These are phyloP conservation scores for Apotomis capreana DNA, from an alignment of 2,888 invertebrate genomes.

Conservation along the genomic window DNA sequence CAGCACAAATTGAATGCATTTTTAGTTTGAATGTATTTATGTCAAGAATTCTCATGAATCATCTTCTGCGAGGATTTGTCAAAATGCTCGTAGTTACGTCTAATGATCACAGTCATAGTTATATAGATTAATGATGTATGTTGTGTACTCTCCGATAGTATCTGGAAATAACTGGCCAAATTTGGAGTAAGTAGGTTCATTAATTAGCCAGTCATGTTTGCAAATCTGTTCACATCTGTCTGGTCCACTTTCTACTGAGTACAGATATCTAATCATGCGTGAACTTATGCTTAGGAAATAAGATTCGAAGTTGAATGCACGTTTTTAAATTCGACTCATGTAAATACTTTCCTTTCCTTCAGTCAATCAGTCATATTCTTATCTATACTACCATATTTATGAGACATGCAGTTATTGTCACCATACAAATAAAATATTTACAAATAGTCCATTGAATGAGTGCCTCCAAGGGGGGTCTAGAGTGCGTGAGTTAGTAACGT, in stretches of 20 bases:
- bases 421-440: background rate
- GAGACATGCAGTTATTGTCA: slow-evolving; percentile 1
- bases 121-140: too few species aligned
- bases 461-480: too few species aligned
- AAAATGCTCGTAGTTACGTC: too few species aligned
- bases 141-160: too few species aligned
- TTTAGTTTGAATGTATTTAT: background rate
- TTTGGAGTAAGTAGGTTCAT: background rate
- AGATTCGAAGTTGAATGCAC: background rate
- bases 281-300: background rate
- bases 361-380: slow-evolving; percentile 4
- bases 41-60: too few species aligned
- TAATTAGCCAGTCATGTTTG: slow-evolving; percentile 20
- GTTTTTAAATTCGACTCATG: background rate
- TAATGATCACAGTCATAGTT: too few species aligned
- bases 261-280: background rate
- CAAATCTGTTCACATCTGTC: slow-evolving; percentile 16
- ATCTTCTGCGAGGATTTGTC: too few species aligned
- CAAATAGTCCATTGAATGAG: too few species aligned
- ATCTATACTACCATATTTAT: background rate
- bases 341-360: slow-evolving; percentile 1
- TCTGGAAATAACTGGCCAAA: background rate
- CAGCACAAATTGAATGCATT: too few species aligned
- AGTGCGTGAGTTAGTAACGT: too few species aligned
- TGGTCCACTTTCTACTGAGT: slow-evolving; percentile 34